Percentiles rank a stretch among this genome's conserved stretches.
phyloP scores from a whole-genome alignment of 2,113 vertebrate genomes.

The Oceanites oceanicus region DNA sequence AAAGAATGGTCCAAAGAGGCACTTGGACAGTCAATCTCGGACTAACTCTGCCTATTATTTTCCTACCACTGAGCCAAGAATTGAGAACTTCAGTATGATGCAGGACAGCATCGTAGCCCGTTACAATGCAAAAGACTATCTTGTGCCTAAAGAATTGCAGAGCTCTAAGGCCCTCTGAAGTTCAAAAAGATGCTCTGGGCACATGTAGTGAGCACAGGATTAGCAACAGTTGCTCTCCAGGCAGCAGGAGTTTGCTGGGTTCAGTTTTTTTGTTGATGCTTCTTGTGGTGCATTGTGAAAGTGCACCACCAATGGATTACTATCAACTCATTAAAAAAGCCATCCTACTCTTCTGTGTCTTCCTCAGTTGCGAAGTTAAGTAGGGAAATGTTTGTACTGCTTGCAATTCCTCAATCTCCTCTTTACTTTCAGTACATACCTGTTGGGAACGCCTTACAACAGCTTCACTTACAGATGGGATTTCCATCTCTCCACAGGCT shows the following conservation, averaged over 20 bases:
- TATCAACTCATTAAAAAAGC: not conserved
- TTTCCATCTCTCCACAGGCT: not conserved
- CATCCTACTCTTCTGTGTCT: not conserved
- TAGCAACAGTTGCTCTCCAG: too few species aligned
- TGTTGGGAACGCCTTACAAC: not conserved
- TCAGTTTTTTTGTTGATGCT: not conserved
- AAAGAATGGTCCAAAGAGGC: not conserved
- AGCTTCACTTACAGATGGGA: not conserved
- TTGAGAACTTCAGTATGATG: not conserved
- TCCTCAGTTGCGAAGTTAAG: not conserved
- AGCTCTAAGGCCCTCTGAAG: not conserved
- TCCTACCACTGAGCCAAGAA: not conserved
- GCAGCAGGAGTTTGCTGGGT: not conserved
- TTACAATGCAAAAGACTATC: not conserved
- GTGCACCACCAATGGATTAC: not conserved
- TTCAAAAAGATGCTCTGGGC: not conserved
- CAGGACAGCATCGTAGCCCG: not conserved
- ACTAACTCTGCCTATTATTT: not conserved
- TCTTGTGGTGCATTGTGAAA: not conserved
- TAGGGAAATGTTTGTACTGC: not conserved
- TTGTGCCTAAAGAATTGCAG: not conserved
- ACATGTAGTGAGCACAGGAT: not conserved
- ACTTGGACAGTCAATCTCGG: not conserved
- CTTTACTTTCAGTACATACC: not conserved
- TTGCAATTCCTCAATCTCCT: not conserved